Base-by-base conservation (phyloP, 1,140 invertebrate genomes). In the Oppia nitens region DNA sequence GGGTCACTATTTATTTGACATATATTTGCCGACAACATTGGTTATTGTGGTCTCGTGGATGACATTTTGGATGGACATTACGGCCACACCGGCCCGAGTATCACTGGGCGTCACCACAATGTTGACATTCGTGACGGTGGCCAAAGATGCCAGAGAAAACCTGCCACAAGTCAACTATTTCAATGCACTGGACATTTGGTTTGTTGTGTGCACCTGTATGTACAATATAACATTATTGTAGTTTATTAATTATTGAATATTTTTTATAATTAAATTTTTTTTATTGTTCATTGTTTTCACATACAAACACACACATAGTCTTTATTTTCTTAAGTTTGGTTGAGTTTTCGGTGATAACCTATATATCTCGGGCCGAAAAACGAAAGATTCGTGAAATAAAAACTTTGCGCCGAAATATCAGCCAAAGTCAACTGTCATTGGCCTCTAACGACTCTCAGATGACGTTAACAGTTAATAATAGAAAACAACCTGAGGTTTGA, bases 341-440 rank as follows among this genome's bases (percentile, higher is more conserved):
- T 1, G 86, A 90, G 65, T 90, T 89, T 68, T 85, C 85, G n/a
- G 84, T 87, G 63, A 86, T 89, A 3, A 90, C 89, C 68, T 87
- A 83, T 0, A 88, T 88, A 25, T 65, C 61, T 28, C 51, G 63
- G 27, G 63, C 55, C 23, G 65, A 66, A 23, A 65, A 64, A 50
- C 50, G 62, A n/a, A 60, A 55, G 23, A 60, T 59, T 23, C 61
- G 58, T 24, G 47, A 14, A 28, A 40, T 25, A 6, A 57, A 57
- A 52, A 48, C 14, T 20, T 24, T 57, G 2, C 47, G 48, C 29
- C 40, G 56, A 26, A 40, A 40, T 40, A 9, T 40, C 32, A 57
- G 47, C 3, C n/a, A 47, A 1, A 56, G 55, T 26, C 12, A n/a
- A 14, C 17, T 14, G 9, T 56, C 55, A 6, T 28, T 56, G 14